Evolutionary conservation across 1,140 invertebrate species (phyloP), one percentile per base, ranked within the genome.

Genomic region (Drosophila sulfurigaster): DNA sequence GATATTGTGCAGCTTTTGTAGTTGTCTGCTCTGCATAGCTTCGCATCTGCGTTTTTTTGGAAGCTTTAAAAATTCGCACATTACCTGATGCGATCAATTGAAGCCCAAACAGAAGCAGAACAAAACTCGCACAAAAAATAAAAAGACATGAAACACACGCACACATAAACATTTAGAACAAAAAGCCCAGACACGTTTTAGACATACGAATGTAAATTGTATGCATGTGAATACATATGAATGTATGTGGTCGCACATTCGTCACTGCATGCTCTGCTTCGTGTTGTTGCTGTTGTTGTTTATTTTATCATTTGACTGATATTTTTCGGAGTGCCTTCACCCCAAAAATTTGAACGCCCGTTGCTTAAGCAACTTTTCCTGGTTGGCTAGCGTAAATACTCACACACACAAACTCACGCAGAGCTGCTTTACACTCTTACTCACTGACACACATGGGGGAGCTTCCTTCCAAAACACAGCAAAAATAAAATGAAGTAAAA

Each of bases 221-320:
- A 20, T 52, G 30, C 49, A 30, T 57, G 15, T 11, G 35, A 32
- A 38, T 25, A 25, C 20, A 25, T 25, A 25, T 32, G 28, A 32
- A 8, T 25, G 20, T 54, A 11, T 56, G 5, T 56, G 52, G 4
- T 6, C 32, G 4, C 52, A 85, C 81, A 81, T 88, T 82, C 77
- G 68, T 78, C 67, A 73, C 67, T 82, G 83, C 68, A 83, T 78
- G 83, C 76, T 67, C 79, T 60, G 76, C 35, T 70, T 81, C 64
- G 43, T 65, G 52, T 63, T 75, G 32, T 72, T 74, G 60, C 65
- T 65, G 52, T 71, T 78, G 63, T 49, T 72, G 82, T 79, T 82
- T 79, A 79, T 76, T 86, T 87, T 80, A 89, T 83, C 83, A 88
- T 87, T 87, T 87, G 83, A 83, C 83, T 86, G 83, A 89, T 89